These are phyloP conservation scores for Lomographa bimaculata DNA, from an alignment of 2,888 invertebrate genomes.

Conservation along the genomic window DNA sequence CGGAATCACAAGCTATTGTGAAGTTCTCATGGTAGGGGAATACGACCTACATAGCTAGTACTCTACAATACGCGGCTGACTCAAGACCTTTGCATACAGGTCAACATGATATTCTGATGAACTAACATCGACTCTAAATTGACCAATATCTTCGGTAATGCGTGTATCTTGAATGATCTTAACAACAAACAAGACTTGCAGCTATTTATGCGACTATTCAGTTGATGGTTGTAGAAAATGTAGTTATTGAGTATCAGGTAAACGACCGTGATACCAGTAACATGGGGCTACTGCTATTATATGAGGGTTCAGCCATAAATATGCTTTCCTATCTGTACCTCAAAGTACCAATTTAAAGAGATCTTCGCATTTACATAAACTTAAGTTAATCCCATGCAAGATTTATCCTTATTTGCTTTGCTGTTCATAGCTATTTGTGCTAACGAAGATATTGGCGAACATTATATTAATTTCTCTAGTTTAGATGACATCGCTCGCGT, in stretches of 20 bases:
- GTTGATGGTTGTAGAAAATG: slow-evolving; percentile 23
- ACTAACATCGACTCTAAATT: slow-evolving; percentile 49
- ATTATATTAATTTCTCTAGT: slow-evolving; percentile 9
- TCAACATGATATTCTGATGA: slow-evolving; percentile 62
- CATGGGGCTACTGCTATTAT: slow-evolving; percentile 5
- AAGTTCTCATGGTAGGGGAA: slow-evolving; percentile 33
- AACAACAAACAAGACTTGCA: slow-evolving; percentile 31
- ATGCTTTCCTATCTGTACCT: slow-evolving; percentile 1
- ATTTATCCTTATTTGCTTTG: not conserved
- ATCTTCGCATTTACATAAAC: not conserved
- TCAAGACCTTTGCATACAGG: slow-evolving; percentile 63
- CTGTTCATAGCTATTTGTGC: too few species aligned
- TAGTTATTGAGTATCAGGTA: slow-evolving; percentile 12
- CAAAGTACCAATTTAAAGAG: not conserved
- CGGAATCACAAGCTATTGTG: slow-evolving; percentile 33
- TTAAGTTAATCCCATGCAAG: too few species aligned
- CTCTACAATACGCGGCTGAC: slow-evolving; percentile 49
- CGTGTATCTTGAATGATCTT: slow-evolving; percentile 28
- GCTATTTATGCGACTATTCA: slow-evolving; percentile 23
- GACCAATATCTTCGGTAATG: slow-evolving; percentile 38
- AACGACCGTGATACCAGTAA: slow-evolving; percentile 6
- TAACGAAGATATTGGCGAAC: slow-evolving; percentile 4
- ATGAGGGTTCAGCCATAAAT: slow-evolving; percentile 3
- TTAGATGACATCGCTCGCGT: slow-evolving; percentile 14
- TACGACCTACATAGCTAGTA: slow-evolving; percentile 35